Evolutionary conservation across 23 tunicate genomes (phyloP).

Genomic region (Oikopleura vanhoeffeni): DNA sequence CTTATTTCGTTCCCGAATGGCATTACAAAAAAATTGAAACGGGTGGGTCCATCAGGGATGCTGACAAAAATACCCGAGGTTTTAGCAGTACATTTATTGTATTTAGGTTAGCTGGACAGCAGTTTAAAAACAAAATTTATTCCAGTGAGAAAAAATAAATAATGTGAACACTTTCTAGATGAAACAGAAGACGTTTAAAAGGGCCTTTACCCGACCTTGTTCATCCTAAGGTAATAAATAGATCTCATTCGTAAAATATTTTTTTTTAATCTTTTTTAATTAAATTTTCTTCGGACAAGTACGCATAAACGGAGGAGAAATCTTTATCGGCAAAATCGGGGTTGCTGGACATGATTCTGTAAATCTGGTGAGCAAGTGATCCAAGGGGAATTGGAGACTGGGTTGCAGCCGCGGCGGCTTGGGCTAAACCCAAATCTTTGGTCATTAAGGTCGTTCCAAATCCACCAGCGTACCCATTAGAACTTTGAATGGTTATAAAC

Average conservation of each 20-base stretch:
- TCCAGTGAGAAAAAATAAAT: too few relatives aligned
- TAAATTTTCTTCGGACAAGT: constrained; percentile 16
- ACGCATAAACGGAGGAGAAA: constrained; percentile 55
- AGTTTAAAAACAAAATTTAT: too few relatives aligned
- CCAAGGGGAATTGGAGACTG: constrained; percentile 44
- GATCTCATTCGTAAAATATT: background rate
- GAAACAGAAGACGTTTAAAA: too few relatives aligned
- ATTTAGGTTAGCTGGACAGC: too few relatives aligned
- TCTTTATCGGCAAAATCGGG: constrained; percentile 45
- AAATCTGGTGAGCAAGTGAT: constrained; percentile 44
- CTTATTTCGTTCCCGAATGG: too few relatives aligned
- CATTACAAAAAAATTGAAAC: too few relatives aligned
- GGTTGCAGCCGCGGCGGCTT: constrained; percentile 49
- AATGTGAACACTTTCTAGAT: too few relatives aligned
- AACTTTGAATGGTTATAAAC: too few relatives aligned
- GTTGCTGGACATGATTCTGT: constrained; percentile 29
- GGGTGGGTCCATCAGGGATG: too few relatives aligned
- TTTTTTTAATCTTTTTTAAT: background rate
- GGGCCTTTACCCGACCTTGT: background rate
- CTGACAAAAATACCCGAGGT: too few relatives aligned
- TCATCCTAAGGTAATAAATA: background rate
- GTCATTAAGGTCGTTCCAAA: constrained; percentile 81
- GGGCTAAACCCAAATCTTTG: constrained; percentile 82
- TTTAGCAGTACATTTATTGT: too few relatives aligned
- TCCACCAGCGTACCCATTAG: constrained; percentile 29